These are phyloP conservation scores for Cydia splendana DNA, from an alignment of 1,140 invertebrate species.

Conservation along the genomic window DNA sequence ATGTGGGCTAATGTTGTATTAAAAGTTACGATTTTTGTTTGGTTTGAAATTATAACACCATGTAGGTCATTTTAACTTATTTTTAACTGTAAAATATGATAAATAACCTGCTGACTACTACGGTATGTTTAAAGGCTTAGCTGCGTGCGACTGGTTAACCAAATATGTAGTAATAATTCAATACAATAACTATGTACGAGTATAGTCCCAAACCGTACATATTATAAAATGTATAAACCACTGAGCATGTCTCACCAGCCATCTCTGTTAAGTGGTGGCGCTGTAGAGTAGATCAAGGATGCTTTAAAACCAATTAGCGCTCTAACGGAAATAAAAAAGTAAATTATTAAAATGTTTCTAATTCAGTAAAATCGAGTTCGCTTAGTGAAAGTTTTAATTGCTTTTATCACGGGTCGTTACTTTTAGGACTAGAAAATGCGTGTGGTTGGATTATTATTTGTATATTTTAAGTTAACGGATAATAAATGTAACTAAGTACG, in stretches of 20 bases:
- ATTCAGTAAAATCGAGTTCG: conserved; percentile 63
- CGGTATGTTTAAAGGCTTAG: too few species aligned
- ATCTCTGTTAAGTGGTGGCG: too few species aligned
- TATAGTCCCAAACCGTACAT: too few species aligned
- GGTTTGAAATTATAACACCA: not conserved
- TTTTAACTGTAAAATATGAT: too few species aligned
- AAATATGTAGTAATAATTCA: too few species aligned
- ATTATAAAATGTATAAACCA: too few species aligned
- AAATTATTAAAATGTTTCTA: conserved; percentile 45
- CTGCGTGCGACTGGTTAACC: too few species aligned
- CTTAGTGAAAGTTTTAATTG: conserved; percentile 77
- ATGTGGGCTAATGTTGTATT: conserved; percentile 11
- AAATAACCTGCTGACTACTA: too few species aligned
- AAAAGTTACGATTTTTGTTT: not conserved
- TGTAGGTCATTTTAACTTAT: not conserved
- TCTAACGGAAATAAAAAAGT: not conserved
- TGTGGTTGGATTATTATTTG: conserved; percentile 64
- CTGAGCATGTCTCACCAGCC: too few species aligned
- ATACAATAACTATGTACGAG: too few species aligned
- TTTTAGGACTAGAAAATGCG: conserved; percentile 68
- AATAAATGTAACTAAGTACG: not conserved
- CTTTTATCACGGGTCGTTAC: conserved; percentile 72
- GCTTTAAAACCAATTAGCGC: too few species aligned
- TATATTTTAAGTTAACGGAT: conserved; percentile 56
- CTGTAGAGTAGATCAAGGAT: too few species aligned